A percentile compares a stretch with the other conserved stretches of the same genome.
phyloP scores from a whole-genome alignment of 2,797 vertebrate species.

The Octomys mimax region DNA sequence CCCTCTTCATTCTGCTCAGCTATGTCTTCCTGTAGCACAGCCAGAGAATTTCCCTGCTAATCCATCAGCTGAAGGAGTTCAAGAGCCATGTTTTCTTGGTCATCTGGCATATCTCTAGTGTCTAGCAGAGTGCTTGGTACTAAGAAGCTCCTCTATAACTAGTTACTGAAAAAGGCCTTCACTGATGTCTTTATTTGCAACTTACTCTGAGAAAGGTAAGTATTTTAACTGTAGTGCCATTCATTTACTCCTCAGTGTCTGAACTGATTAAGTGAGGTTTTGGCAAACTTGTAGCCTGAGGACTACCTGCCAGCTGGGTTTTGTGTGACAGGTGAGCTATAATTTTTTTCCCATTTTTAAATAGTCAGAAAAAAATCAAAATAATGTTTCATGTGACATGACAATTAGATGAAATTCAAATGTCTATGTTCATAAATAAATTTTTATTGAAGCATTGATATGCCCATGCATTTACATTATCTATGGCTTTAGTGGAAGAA shows the following conservation, averaged over 20 bases:
- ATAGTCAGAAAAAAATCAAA: not conserved
- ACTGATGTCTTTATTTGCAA: not conserved
- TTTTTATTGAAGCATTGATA: not conserved
- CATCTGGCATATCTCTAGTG: not conserved
- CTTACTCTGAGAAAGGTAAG: not conserved
- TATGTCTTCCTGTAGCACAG: not conserved
- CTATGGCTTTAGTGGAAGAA: not conserved
- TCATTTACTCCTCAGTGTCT: not conserved
- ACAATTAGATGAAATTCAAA: not conserved
- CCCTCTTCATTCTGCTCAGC: not conserved
- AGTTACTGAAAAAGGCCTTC: not conserved
- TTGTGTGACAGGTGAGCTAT: not conserved
- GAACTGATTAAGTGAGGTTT: not conserved
- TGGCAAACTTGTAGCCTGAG: not conserved
- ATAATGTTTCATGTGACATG: not conserved
- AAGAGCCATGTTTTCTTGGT: not conserved
- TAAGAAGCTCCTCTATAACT: not conserved
- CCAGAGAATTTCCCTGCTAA: not conserved
- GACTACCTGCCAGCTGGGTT: not conserved
- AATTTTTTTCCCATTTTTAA: not conserved
- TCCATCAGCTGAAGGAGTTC: not conserved
- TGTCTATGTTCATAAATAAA: not conserved
- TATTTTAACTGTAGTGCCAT: not conserved
- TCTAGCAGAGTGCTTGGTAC: not conserved
- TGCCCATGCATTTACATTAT: not conserved